Conservation (phyloP, 2,113 vertebrate genomes). For the Peromyscus californicus region DNA sequence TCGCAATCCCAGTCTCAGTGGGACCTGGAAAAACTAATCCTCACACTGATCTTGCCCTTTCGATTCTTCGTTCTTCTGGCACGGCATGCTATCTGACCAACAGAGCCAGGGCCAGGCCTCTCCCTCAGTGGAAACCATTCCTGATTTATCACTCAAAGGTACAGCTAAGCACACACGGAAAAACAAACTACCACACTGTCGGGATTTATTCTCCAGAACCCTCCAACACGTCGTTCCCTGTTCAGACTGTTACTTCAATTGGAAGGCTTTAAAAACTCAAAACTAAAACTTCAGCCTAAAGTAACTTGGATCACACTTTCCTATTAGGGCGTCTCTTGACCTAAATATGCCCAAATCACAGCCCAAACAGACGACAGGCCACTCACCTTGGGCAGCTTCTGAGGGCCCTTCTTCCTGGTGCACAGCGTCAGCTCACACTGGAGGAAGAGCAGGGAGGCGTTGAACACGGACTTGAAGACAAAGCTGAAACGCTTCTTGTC, state of each 20-base stretch:
- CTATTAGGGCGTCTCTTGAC: background rate
- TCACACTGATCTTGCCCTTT: constrained; percentile 62
- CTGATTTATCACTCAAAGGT: constrained; percentile 75
- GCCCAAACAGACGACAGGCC: background rate
- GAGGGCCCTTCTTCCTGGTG: constrained; percentile 85
- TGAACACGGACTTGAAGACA: constrained; percentile 92
- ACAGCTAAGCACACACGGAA: constrained; percentile 58
- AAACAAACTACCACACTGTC: constrained; percentile 69
- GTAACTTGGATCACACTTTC: constrained; percentile 36
- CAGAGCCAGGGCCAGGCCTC: constrained; percentile 72
- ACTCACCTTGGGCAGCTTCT: constrained; percentile 91
- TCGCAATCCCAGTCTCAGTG: constrained; percentile 53
- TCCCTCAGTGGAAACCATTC: constrained; percentile 74
- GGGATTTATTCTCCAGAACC: constrained; percentile 68
- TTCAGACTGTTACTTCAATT: background rate
- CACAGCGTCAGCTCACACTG: constrained; percentile 96
- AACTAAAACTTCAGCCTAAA: constrained; percentile 49
- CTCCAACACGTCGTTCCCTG: constrained; percentile 62
- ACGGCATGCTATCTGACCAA: constrained; percentile 17
- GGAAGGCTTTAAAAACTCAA: constrained; percentile 19
- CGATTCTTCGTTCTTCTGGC: constrained; percentile 49
- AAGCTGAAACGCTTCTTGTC: constrained; percentile 95
- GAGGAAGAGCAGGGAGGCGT: constrained; percentile 92
- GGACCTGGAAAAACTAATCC: constrained; percentile 79
- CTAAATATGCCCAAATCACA: constrained; percentile 36